Conservation (phyloP, 2,113 vertebrate species). For the Oceanites oceanicus region DNA sequence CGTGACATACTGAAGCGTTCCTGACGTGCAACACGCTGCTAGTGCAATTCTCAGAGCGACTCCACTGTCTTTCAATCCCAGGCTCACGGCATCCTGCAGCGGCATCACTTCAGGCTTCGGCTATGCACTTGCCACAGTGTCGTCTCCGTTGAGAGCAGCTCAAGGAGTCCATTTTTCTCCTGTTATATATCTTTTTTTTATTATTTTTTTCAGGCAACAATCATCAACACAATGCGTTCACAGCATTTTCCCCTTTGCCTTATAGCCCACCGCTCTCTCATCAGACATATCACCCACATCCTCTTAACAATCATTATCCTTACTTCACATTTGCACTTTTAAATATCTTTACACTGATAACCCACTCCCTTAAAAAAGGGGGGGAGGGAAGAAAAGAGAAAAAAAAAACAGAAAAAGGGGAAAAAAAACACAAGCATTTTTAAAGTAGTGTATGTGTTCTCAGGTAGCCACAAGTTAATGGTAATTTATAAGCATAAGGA, state of each 20-base stretch:
- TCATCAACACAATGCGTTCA: neutral
- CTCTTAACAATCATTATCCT: slow-evolving; percentile 39
- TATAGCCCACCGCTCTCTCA: slow-evolving; percentile 6
- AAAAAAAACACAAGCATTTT: slow-evolving; percentile 29
- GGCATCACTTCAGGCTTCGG: neutral
- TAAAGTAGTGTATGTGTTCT: neutral
- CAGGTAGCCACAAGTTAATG: slow-evolving; percentile 16
- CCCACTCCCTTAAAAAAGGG: neutral
- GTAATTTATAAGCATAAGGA: slow-evolving; percentile 40
- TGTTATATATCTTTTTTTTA: neutral
- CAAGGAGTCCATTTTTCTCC: slow-evolving; percentile 35
- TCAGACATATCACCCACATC: slow-evolving; percentile 63
- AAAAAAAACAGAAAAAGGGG: neutral
- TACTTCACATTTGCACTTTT: slow-evolving; percentile 37
- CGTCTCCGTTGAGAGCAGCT: slow-evolving; percentile 18
- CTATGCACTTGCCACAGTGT: neutral
- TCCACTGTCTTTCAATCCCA: neutral
- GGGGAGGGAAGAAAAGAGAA: neutral
- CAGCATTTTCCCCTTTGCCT: neutral
- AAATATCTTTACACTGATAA: slow-evolving; percentile 26
- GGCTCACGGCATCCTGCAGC: neutral
- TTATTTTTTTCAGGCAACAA: neutral
- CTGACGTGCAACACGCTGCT: neutral
- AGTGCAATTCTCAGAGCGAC: neutral
- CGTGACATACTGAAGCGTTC: neutral